phyloP scores from a whole-genome alignment of 2,113 vertebrate genomes.

The Anguilla japonica region DNA sequence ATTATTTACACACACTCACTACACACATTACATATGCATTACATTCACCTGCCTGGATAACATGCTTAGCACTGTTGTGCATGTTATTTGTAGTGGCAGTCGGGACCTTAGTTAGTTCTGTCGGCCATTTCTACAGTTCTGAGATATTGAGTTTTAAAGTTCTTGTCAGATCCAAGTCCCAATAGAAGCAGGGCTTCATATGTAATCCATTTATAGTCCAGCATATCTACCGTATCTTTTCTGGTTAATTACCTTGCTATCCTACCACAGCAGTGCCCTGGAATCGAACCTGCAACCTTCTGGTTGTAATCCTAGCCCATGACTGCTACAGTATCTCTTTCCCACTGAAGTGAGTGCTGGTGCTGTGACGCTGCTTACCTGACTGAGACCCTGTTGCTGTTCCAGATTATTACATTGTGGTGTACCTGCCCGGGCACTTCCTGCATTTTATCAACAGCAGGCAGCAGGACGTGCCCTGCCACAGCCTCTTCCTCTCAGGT shows the following conservation, averaged over 20 bases:
- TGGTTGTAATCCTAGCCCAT: no score
- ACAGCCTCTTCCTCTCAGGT: slow-evolving; percentile 91
- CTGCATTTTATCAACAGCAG: slow-evolving; percentile 88
- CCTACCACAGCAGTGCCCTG: no score
- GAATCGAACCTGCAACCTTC: no score
- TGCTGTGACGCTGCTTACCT: no score
- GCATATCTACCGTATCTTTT: not conserved
- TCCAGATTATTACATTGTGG: slow-evolving; percentile 84
- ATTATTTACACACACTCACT: not conserved
- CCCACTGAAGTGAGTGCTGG: not conserved
- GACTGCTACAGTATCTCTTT: no score
- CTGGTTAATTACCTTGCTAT: not conserved
- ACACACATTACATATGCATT: not conserved
- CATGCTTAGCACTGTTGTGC: not conserved
- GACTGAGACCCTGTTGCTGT: slow-evolving; percentile 25
- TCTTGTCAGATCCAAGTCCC: no score
- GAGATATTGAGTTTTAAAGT: no score
- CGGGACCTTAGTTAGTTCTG: no score
- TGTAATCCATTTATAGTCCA: not conserved
- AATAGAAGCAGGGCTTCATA: not conserved
- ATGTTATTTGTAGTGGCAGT: not conserved
- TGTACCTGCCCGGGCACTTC: slow-evolving; percentile 81
- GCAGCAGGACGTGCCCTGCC: slow-evolving; percentile 85
- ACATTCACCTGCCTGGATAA: not conserved
- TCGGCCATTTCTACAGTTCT: no score